Percentiles rank a stretch among this genome's conserved stretches.
These are phyloP conservation scores for Seison nebaliae DNA, from an alignment of 1,140 invertebrate species.

Conservation along the genomic window DNA sequence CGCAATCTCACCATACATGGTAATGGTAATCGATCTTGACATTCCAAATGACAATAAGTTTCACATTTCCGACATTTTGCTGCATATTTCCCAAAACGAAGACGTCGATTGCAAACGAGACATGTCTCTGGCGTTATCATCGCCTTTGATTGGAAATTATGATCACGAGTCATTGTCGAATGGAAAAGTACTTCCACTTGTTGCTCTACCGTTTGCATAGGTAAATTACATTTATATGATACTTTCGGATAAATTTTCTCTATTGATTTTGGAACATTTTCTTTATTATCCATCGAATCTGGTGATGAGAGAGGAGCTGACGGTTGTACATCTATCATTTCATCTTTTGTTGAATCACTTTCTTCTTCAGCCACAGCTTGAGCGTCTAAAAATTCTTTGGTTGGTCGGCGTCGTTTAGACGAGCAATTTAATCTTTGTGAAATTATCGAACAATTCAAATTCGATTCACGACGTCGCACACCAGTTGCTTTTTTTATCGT, in stretches of 20 bases:
- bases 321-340: background rate
- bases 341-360: too few relatives aligned
- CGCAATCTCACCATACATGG: background rate
- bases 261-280: constrained; percentile 2
- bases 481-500: too few relatives aligned
- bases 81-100: constrained; percentile 8
- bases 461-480: too few relatives aligned
- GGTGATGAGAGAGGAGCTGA: background rate
- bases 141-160: too few relatives aligned
- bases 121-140: constrained; percentile 8
- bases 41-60: constrained; percentile 2
- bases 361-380: too few relatives aligned
- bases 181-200: constrained; percentile 9
- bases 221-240: constrained; percentile 3
- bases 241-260: background rate
- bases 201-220: constrained; percentile 4
- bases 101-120: constrained; percentile 6
- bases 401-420: too few relatives aligned
- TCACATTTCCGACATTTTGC: constrained; percentile 7
- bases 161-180: too few relatives aligned
- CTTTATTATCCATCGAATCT: background rate
- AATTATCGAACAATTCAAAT: too few relatives aligned
- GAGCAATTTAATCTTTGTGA: too few relatives aligned
- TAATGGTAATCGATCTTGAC: constrained; percentile 4
- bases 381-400: too few relatives aligned